A percentile compares a stretch with the other conserved stretches of the same genome.
Evolutionary conservation across 2,113 vertebrate species (phyloP).

Genomic region (Tyrannus savana): DNA sequence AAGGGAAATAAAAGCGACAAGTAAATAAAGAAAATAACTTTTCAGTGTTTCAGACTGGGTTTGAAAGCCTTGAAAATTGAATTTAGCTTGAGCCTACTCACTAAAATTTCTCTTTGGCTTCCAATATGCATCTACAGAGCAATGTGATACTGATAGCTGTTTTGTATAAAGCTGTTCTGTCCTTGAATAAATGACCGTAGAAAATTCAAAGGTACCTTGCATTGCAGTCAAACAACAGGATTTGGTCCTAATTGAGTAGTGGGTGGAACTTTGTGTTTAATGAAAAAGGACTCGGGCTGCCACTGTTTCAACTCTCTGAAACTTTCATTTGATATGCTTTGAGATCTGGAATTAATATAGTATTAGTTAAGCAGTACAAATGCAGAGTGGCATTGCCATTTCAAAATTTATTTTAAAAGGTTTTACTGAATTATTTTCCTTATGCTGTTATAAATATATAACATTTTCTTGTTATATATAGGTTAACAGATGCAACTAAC

Average conservation of each 20-base stretch:
- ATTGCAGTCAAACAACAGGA: not conserved
- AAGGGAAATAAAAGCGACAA: slow-evolving; percentile 10
- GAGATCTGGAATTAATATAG: slow-evolving; percentile 8
- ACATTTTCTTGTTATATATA: not conserved
- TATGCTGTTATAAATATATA: not conserved
- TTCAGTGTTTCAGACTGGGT: not conserved
- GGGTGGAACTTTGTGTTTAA: not conserved
- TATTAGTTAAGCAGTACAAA: not conserved
- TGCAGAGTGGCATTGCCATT: not conserved
- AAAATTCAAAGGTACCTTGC: slow-evolving; percentile 33
- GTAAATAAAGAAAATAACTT: not conserved
- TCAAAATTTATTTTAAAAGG: not conserved
- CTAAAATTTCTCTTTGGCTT: not conserved
- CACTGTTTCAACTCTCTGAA: not conserved
- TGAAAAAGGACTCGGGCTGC: not conserved
- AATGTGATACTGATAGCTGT: not conserved
- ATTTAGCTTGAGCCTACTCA: not conserved
- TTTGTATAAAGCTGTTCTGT: not conserved
- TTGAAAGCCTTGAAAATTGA: slow-evolving; percentile 23
- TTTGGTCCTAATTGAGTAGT: not conserved
- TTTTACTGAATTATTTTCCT: not conserved
- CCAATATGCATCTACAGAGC: not conserved
- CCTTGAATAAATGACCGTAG: not conserved
- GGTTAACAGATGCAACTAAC: not conserved
- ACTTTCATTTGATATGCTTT: not conserved